Conservation (phyloP, 2,888 invertebrate genomes). For the Taphrorychus bicolor region DNA sequence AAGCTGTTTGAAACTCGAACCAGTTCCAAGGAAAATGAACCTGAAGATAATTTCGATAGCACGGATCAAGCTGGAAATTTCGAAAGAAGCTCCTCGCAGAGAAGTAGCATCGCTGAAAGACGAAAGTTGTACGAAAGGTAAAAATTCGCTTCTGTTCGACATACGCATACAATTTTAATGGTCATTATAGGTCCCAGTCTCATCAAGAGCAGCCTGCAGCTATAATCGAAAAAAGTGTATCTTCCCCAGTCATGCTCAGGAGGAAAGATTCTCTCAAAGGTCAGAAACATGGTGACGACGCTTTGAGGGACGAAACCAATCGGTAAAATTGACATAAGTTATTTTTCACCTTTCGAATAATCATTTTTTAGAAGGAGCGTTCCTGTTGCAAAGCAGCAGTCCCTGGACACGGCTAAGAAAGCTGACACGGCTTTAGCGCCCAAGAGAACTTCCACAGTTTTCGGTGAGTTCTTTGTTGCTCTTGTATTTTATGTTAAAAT, state of each 20-base stretch:
- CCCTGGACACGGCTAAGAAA: constrained; percentile 61
- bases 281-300: constrained; percentile 63
- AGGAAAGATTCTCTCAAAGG: constrained; percentile 75
- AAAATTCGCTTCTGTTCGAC: too few relatives aligned
- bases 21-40: constrained; percentile 57
- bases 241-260: constrained; percentile 77
- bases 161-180: too few relatives aligned
- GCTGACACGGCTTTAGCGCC: constrained; percentile 67
- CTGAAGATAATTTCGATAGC: constrained; percentile 60
- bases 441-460: constrained; percentile 85
- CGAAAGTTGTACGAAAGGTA: constrained; percentile 74
- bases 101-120: constrained; percentile 78
- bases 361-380: constrained; percentile 52
- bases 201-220: constrained; percentile 59
- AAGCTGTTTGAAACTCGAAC: constrained; percentile 70
- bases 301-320: constrained; percentile 56
- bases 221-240: constrained; percentile 66
- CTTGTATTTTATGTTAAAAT: too few relatives aligned
- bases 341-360: background rate
- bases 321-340: constrained; percentile 45
- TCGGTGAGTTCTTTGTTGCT: too few relatives aligned
- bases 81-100: constrained; percentile 68
- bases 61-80: constrained; percentile 65
- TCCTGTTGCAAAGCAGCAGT: constrained; percentile 62
- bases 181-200: constrained; percentile 67